Evolutionary conservation across 1,140 invertebrate species (phyloP).

Genomic region (Mactra quadrangularis): DNA sequence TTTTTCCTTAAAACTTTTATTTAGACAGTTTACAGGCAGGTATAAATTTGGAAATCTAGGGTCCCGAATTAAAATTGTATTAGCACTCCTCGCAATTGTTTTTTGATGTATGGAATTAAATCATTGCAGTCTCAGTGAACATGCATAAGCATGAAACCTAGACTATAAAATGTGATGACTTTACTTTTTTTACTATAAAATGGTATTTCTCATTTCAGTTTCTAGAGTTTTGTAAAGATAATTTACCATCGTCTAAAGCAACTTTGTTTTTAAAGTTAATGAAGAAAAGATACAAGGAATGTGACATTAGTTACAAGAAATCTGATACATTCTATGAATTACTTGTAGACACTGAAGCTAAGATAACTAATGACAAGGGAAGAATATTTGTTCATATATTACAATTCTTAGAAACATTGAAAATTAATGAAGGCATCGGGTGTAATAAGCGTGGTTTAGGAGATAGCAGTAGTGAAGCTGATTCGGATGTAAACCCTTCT

Average conservation of each 20-base stretch:
- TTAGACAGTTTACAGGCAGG: too few relatives aligned
- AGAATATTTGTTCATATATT: constrained; percentile 49
- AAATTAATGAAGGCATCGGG: constrained; percentile 25
- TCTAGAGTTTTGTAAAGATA: constrained; percentile 39
- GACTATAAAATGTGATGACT: too few relatives aligned
- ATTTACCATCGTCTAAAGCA: constrained; percentile 3
- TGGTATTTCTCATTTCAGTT: constrained; percentile 46
- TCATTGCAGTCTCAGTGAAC: too few relatives aligned
- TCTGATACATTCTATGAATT: constrained; percentile 24
- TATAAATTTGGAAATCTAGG: too few relatives aligned
- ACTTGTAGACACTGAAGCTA: constrained; percentile 19
- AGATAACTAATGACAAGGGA: background rate
- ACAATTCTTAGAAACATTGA: constrained; percentile 36
- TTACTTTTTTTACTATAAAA: too few relatives aligned
- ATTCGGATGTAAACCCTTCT: background rate
- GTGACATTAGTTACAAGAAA: constrained; percentile 17
- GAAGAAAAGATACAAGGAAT: constrained; percentile 38
- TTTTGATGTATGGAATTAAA: too few relatives aligned
- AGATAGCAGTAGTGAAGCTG: constrained; percentile 25
- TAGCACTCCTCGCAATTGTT: too few relatives aligned
- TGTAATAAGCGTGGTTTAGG: background rate
- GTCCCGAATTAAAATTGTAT: too few relatives aligned
- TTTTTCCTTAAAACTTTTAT: too few relatives aligned
- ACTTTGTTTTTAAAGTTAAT: constrained; percentile 30
- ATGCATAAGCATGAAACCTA: too few relatives aligned